Evolutionary conservation across 2,888 invertebrate species (phyloP).

Genomic region (Chymomyza procnemis): DNA sequence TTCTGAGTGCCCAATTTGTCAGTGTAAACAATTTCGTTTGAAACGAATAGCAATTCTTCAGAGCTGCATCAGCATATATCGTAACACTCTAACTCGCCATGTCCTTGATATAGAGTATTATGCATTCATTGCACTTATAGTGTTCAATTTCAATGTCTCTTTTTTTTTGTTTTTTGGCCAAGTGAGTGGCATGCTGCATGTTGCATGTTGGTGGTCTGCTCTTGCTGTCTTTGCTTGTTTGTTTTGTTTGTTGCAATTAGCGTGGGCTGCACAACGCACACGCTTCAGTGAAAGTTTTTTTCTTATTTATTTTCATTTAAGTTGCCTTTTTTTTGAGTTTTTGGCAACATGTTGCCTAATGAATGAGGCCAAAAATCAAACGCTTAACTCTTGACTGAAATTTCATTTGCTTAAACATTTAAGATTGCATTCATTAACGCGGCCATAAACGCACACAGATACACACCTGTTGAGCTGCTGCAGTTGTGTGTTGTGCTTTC

Average conservation of each 20-base stretch:
- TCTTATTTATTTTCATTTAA: background rate
- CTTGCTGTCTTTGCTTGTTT: constrained; percentile 43
- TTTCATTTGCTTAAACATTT: constrained; percentile 34
- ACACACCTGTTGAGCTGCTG: constrained; percentile 53
- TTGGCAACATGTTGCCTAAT: constrained; percentile 3
- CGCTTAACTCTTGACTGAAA: background rate
- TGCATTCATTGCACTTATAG: too few species aligned
- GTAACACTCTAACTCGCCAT: too few species aligned
- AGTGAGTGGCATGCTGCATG: constrained; percentile 67
- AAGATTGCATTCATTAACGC: constrained; percentile 42
- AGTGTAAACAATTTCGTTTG: too few species aligned
- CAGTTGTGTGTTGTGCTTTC: background rate
- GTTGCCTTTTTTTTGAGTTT: background rate
- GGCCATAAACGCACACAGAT: constrained; percentile 6
- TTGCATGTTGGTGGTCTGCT: constrained; percentile 26
- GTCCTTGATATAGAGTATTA: too few species aligned
- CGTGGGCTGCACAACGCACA: constrained; percentile 45
- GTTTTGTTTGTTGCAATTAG: constrained; percentile 67
- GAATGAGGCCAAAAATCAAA: constrained; percentile 2
- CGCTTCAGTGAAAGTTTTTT: background rate
- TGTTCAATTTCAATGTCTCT: background rate
- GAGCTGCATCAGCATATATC: too few species aligned
- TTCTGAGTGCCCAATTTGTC: too few species aligned
- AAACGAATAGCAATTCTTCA: too few species aligned
- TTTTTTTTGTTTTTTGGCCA: constrained; percentile 1